Evolutionary conservation across 2,797 vertebrate species (phyloP), one percentile per base, ranked within the genome.

Genomic region (Mus spretus): DNA sequence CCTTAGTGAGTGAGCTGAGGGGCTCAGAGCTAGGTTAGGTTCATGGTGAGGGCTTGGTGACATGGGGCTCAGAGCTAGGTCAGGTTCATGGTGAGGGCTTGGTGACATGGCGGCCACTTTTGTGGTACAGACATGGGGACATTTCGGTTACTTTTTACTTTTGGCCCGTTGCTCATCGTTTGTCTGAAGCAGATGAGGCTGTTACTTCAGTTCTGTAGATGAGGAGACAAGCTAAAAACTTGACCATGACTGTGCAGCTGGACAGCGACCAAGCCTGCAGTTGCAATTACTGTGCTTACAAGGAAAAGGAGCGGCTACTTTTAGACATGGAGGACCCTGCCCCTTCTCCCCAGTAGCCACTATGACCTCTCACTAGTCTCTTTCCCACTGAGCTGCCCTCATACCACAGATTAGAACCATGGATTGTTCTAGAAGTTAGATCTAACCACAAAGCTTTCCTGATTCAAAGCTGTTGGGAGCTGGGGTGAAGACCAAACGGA

Each of bases 291-390:
- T 50, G 31, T 31, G 4, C 61, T 61, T 20, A 13, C 57, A 31
- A 55, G 67, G 75, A 5, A 19, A 50, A 34, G 4, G 17, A 26
- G 22, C 1, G 22, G 53, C 44, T 0, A 3, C 34, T 55, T 70
- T 40, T 22, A 13, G 2, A 0, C 4, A 24, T 4, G 1, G 14
- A 34, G n/a, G 24, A 50, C 44, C 59, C 14, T 2, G 0, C 37
- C 8, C 37, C 34, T 3, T 34, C 20, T 37, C 40, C 15, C 13
- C 0, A 4, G 9, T 17, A 6, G 34, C 1, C 3, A 14, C 3
- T 3, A 4, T 65, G 37, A 2, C 11, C 20, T 53, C 86, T 37
- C 3, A 3, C 0, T 44, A 0, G 20, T 26, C 53, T 10, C n/a
- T 50, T 24, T 34, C 70, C 83, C 11, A 0, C 11, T 61, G 19